These are phyloP conservation scores for Heterotilapia buettikoferi DNA, from an alignment of 2,113 vertebrate species.

Conservation along the genomic window DNA sequence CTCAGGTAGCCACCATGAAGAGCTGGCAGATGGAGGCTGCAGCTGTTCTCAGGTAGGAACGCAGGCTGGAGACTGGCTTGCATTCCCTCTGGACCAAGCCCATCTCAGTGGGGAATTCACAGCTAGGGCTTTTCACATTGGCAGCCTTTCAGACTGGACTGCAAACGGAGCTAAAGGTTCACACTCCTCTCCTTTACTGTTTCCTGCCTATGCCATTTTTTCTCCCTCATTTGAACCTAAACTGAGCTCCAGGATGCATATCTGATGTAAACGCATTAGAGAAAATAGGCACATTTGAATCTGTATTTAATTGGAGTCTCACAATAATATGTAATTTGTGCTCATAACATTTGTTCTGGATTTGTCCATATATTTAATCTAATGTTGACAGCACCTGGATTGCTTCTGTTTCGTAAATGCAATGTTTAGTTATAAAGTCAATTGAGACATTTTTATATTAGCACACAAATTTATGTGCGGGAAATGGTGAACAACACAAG, in stretches of 20 bases:
- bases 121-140: conserved; percentile 54
- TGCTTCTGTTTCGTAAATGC: background rate
- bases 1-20: conserved; percentile 63
- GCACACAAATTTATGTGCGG: background rate
- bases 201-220: conserved; percentile 21
- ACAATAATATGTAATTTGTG: background rate
- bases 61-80: conserved; percentile 56
- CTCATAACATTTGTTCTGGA: background rate
- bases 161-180: conserved; percentile 50
- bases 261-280: background rate
- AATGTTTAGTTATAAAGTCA: background rate
- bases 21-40: conserved; percentile 73
- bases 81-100: conserved; percentile 61
- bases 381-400: background rate
- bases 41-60: conserved; percentile 74
- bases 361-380: background rate
- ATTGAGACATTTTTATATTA: background rate
- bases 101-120: conserved; percentile 66
- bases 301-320: background rate
- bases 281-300: background rate
- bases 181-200: conserved; percentile 18
- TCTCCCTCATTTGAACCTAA: conserved; percentile 37
- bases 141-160: conserved; percentile 46
- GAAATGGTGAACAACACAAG: background rate
- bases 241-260: background rate